These are phyloP conservation scores for Drosophila sechellia DNA, from an alignment of 1,140 invertebrate genomes.

Conservation along the genomic window DNA sequence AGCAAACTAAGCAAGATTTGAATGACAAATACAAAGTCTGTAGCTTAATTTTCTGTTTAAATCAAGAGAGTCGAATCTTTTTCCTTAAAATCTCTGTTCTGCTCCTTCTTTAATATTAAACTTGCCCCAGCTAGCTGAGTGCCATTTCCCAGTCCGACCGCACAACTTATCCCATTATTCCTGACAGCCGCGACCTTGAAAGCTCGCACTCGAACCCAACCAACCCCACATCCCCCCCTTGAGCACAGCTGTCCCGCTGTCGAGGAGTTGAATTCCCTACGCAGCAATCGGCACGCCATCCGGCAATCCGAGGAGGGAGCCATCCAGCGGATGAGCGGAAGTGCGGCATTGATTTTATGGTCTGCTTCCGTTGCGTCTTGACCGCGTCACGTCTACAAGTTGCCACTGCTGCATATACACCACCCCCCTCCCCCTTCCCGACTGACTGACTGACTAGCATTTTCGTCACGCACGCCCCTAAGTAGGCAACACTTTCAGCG, in stretches of 20 bases:
- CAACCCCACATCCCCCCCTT: neutral
- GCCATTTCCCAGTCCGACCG: constrained; percentile 1
- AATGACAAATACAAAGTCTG: too few relatives aligned
- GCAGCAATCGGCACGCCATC: constrained; percentile 40
- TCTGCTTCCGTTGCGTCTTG: constrained; percentile 59
- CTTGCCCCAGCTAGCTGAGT: neutral
- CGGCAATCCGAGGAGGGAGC: constrained; percentile 2
- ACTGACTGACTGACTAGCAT: constrained; percentile 10
- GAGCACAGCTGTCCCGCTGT: constrained; percentile 19
- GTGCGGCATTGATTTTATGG: constrained; percentile 65
- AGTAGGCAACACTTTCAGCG: constrained; percentile 48
- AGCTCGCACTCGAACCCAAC: neutral
- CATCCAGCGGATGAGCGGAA: constrained; percentile 14
- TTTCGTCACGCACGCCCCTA: constrained; percentile 58
- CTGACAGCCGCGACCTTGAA: constrained; percentile 39
- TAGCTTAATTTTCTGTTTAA: too few relatives aligned
- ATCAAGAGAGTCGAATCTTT: too few relatives aligned
- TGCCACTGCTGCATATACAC: neutral
- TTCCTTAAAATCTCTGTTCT: neutral
- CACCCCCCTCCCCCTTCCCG: neutral
- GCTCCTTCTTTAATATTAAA: neutral
- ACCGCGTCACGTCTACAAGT: constrained; percentile 49
- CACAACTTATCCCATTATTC: constrained; percentile 33
- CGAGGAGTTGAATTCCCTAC: constrained; percentile 30
- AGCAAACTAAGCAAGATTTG: neutral